A percentile compares a stretch with the other conserved stretches of the same genome.
Evolutionary conservation across 64 coral and sea anemone genomes (phyloP).

Genomic region (Porites lutea): DNA sequence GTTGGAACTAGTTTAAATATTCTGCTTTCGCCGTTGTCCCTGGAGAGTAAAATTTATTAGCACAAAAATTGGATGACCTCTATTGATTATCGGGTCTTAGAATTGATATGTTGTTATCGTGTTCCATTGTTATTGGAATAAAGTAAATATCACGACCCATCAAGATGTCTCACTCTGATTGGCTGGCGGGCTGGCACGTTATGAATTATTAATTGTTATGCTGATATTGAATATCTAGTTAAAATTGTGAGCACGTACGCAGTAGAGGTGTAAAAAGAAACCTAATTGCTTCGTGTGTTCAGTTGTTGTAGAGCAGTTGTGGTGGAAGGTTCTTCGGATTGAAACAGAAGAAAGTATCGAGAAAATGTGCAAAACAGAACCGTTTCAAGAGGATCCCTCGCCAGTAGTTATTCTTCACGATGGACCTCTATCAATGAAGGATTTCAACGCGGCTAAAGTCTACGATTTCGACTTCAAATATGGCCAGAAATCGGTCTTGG

Average conservation of each 20-base stretch:
- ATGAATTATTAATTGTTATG: conserved; percentile 71
- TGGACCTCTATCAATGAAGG: conserved; percentile 53
- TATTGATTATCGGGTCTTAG: conserved; percentile 34
- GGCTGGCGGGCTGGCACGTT: neutral
- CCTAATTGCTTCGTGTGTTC: neutral
- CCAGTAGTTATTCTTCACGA: conserved; percentile 37
- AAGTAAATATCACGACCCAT: conserved; percentile 26
- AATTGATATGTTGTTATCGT: conserved; percentile 34
- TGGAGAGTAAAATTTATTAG: neutral
- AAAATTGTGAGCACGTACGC: conserved; percentile 61
- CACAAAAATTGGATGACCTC: conserved; percentile 44
- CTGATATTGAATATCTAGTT: conserved; percentile 39
- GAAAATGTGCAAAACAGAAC: conserved; percentile 47
- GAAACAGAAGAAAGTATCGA: neutral
- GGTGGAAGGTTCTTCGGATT: neutral
- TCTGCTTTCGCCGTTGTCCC: neutral
- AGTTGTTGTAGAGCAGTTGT: conserved; percentile 34
- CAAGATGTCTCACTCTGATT: conserved; percentile 40
- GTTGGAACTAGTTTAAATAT: neutral
- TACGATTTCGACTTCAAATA: conserved; percentile 84
- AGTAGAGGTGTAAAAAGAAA: conserved; percentile 25
- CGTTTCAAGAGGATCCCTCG: conserved; percentile 3
- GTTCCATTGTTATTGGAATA: neutral
- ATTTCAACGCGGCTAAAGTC: conserved; percentile 43
- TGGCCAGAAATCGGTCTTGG: conserved; percentile 50